These are phyloP conservation scores for Dryobotodes eremita DNA, from an alignment of 2,888 invertebrate species.

Conservation along the genomic window DNA sequence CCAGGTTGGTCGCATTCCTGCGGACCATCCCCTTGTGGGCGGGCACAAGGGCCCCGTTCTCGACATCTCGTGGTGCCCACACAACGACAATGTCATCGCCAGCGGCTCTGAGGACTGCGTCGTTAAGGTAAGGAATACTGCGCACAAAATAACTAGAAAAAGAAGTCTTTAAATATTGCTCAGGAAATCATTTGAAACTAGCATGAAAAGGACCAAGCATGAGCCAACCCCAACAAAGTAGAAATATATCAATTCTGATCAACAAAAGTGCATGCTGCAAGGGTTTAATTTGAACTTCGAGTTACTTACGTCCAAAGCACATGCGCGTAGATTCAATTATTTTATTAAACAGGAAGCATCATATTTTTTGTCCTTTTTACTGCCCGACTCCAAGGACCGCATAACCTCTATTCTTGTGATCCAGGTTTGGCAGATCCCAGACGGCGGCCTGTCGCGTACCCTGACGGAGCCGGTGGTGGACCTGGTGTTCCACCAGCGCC, in stretches of 20 bases:
- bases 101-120: conserved; percentile 99
- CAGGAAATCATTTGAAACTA: background rate
- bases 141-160: background rate
- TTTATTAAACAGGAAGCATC: background rate
- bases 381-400: no score
- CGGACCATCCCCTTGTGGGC: conserved; percentile 98
- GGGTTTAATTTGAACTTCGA: background rate
- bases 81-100: conserved; percentile 99
- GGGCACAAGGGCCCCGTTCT: conserved; percentile 99
- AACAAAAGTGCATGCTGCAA: background rate
- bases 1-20: conserved; percentile 98
- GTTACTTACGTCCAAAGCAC: background rate
- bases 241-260: background rate
- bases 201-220: no score
- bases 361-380: background rate
- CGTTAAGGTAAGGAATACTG: conserved; percentile 93
- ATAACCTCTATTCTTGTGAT: background rate
- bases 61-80: conserved; percentile 99
- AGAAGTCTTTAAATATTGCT: background rate
- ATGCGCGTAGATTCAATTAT: background rate
- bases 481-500: conserved; percentile 97
- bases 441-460: conserved; percentile 96
- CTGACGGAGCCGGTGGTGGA: conserved; percentile 98
- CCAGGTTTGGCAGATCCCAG: conserved; percentile 98
- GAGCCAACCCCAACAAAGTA: background rate